Evolutionary conservation across 2,888 invertebrate species (phyloP), one percentile per base, ranked within the genome.

Genomic region (Hipparchia sbordonii): DNA sequence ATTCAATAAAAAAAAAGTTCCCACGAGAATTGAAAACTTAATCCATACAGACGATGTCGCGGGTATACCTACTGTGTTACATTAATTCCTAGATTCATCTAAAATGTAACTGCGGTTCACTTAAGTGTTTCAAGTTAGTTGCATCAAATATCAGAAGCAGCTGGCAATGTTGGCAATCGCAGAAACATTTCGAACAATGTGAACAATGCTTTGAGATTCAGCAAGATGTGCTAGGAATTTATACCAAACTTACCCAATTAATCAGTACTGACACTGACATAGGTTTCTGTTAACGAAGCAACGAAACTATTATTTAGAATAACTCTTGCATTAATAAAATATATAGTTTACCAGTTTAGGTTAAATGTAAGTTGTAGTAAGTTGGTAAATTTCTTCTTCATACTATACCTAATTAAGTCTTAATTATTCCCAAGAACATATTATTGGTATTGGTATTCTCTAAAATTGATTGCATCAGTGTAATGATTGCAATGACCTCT

Each of bases 161-260:
- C 45, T 51, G 52, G 65, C 46, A 62, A 7, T 46, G 61, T 62
- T 46, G 39, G 52, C n/a, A 46, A 45, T 67, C 56, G 45, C 56
- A 45, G 56, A 10, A 39, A 39, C 39, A 39, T 67, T 54, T 67
- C 45, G n/a, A 56, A 57, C 67, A 56, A 67, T 67, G 6, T 57
- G 65, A 33, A 52, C 12, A 51, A 33, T 62, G 65, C 13, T 65
- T 51, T 52, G 65, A 56, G 56, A 56, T 67, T 33, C 46, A 56
- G 23, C 9, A 56, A 67, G 67, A 67, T 46, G 45, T 9, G 8
- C 54, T 54, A 60, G 71, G 63, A 54, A 39, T 74, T 63, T 59
- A 52, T 23, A 62, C 13, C 48, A 48, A 48, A 48, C 48, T 62
- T 48, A 48, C 48, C 48, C 8, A 8, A 48, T 6, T 48, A 48